Evolutionary conservation across 2,888 invertebrate species (phyloP).

Genomic region (Drosophila falleni): DNA sequence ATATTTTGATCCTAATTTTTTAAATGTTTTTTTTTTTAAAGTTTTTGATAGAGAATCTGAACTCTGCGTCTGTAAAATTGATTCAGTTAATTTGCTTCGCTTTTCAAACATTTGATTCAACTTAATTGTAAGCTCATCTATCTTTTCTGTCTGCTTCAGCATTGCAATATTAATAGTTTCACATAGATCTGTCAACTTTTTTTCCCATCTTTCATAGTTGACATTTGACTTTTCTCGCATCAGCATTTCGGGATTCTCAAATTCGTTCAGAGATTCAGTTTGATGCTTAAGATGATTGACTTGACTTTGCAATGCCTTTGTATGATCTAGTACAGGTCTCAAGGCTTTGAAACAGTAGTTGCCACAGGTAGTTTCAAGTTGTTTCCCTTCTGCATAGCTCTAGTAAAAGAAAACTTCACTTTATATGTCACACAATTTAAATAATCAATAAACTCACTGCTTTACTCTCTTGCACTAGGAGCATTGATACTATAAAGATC

Average conservation of each 20-base stretch:
- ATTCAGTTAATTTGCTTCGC: too few species aligned
- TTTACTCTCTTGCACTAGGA: too few species aligned
- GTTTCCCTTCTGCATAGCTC: neutral
- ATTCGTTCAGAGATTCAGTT: neutral
- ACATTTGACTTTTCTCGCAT: neutral
- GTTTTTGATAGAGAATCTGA: too few species aligned
- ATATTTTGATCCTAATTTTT: slow-evolving; percentile 20
- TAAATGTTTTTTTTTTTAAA: too few species aligned
- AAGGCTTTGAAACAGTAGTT: slow-evolving; percentile 5
- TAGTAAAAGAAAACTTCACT: too few species aligned
- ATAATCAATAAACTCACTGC: too few species aligned
- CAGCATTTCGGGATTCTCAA: neutral
- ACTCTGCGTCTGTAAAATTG: too few species aligned
- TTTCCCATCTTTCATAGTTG: neutral
- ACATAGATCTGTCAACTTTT: neutral
- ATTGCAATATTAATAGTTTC: neutral
- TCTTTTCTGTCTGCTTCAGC: too few species aligned
- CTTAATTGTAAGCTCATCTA: too few species aligned
- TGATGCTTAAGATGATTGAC: neutral
- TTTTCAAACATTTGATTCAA: too few species aligned
- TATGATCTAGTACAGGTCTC: neutral
- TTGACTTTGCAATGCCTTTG: neutral
- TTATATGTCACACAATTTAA: too few species aligned
- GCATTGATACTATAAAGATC: too few species aligned
- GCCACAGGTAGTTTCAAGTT: slow-evolving; percentile 7